A percentile compares a stretch with the other conserved stretches of the same genome.
These are phyloP conservation scores for Brotula barbata DNA, from an alignment of 2,797 vertebrate species.

Conservation along the genomic window DNA sequence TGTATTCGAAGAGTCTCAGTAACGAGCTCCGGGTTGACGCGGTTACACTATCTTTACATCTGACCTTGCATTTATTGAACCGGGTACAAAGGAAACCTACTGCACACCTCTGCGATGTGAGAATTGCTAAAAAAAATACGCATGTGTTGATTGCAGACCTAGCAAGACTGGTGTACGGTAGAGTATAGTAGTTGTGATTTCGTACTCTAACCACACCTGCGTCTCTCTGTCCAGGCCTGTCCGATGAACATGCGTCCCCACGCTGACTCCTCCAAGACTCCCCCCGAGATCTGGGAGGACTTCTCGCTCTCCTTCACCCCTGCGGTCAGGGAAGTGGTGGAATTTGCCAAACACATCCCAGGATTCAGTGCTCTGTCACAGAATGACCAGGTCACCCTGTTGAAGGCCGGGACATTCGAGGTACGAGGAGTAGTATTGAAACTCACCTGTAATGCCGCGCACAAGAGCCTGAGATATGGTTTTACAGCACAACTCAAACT, in stretches of 20 bases:
- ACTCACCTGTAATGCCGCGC: constrained; percentile 23
- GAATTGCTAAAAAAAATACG: too few relatives aligned
- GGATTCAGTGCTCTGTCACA: constrained; percentile 94
- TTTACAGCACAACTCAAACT: too few relatives aligned
- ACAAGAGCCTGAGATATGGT: too few relatives aligned
- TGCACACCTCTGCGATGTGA: too few relatives aligned
- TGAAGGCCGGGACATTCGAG: constrained; percentile 98
- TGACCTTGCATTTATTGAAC: too few relatives aligned
- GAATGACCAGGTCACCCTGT: constrained; percentile 94
- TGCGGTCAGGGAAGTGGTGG: constrained; percentile 96
- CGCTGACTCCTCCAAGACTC: constrained; percentile 89
- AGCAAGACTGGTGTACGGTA: too few relatives aligned
- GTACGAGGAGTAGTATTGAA: constrained; percentile 69
- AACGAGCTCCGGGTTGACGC: too few relatives aligned
- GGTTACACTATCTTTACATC: too few relatives aligned
- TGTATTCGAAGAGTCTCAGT: too few relatives aligned
- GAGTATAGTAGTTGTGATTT: not conserved
- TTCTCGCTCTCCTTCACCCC: constrained; percentile 98
- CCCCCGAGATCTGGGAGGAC: constrained; percentile 98
- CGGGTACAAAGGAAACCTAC: too few relatives aligned
- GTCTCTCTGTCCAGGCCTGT: constrained; percentile 82
- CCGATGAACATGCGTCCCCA: constrained; percentile 92
- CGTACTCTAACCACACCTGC: constrained; percentile 18
- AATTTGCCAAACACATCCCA: constrained; percentile 95
- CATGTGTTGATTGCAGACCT: too few relatives aligned